phyloP scores from a whole-genome alignment of 2,888 invertebrate species.

The Pristionchus mayeri region DNA sequence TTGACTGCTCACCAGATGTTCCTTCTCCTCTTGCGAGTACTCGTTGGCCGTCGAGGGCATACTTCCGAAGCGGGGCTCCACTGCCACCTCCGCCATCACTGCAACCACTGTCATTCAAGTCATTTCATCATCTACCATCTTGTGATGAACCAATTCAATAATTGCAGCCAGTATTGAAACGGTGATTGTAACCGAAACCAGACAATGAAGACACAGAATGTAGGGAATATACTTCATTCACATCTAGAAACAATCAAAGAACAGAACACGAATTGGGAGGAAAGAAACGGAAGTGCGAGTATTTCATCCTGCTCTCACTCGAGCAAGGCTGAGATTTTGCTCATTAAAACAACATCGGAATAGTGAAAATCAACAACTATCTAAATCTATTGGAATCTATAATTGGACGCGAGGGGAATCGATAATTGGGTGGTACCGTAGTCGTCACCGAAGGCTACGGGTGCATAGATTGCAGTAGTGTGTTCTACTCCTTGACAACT shows the following conservation, averaged over 20 bases:
- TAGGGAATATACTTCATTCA: not conserved
- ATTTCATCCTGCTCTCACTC: not conserved
- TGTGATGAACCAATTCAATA: no score
- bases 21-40: constrained; percentile 42
- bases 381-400: constrained; percentile 32
- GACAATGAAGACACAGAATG: not conserved
- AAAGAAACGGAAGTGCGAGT: not conserved
- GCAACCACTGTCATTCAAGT: not conserved
- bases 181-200: not conserved
- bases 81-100: constrained; percentile 37
- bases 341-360: constrained; percentile 18
- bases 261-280: constrained; percentile 7
- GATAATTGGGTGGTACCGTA: constrained; percentile 17
- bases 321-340: constrained; percentile 16
- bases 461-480: not conserved
- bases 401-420: not conserved
- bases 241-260: constrained; percentile 5
- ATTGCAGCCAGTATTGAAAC: not conserved
- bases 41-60: constrained; percentile 43
- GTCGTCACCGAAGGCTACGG: not conserved
- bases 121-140: no score
- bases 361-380: constrained; percentile 40
- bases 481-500: constrained; percentile 80
- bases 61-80: not conserved
- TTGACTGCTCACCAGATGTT: not conserved